phyloP scores from a whole-genome alignment of 2,113 vertebrate species.

The Anhinga anhinga region DNA sequence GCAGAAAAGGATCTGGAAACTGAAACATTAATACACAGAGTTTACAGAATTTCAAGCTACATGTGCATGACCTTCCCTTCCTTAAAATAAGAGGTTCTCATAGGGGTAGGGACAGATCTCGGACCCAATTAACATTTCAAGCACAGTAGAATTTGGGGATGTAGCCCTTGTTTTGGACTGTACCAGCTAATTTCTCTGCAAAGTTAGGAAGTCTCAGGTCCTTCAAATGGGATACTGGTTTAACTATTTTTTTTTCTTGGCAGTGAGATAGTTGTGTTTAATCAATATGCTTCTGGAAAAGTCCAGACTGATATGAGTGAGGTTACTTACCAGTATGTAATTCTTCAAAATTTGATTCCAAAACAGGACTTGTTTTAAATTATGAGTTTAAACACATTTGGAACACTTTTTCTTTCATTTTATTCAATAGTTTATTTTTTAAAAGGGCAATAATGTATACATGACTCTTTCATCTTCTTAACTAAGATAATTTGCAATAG shows the following conservation, averaged over 20 bases:
- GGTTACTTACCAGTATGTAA: not conserved
- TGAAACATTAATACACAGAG: not conserved
- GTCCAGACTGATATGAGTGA: not conserved
- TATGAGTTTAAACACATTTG: not conserved
- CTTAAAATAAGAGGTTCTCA: not conserved
- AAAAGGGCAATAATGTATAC: not conserved
- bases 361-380: not conserved
- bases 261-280: not conserved
- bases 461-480: not conserved
- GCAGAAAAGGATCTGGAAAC: not conserved
- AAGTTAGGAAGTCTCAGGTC: not conserved
- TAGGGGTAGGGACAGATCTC: not conserved
- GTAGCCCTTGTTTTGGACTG: not conserved
- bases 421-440: not conserved
- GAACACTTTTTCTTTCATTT: not conserved
- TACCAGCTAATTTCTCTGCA: not conserved
- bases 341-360: not conserved
- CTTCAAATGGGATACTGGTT: not conserved
- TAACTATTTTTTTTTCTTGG: not conserved
- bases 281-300: not conserved
- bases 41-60: not conserved
- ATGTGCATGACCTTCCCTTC: not conserved
- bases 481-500: not conserved
- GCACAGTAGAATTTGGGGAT: not conserved
- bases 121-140: not conserved